Evolutionary conservation across 2,888 invertebrate genomes (phyloP), one percentile per base, ranked within the genome.

Genomic region (Cephus runcator): DNA sequence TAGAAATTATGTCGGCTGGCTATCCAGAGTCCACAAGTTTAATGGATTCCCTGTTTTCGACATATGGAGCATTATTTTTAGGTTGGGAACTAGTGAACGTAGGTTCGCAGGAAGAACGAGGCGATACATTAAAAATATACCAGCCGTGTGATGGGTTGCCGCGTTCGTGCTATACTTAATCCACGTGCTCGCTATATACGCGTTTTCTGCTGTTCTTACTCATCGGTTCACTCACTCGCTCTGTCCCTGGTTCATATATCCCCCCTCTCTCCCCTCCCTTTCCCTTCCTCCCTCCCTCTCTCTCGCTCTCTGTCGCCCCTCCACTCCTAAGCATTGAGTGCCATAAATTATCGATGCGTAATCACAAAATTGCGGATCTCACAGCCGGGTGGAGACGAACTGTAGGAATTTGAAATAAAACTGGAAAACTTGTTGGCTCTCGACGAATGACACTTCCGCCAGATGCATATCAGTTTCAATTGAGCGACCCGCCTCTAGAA

Each of bases 61-160:
- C 71, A 15, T 15, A 11, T n/a, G 34, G 71, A 56, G 23, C 23
- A 56, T 71, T 71, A 71, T 71, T 71, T 71, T 71, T 71, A 71
- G 71, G 71, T 34, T 71, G 6, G 34, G n/a, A 31, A 33, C 6
- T 12, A 71, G 31, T 12, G 34, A 71, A 34, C 71, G 12, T 15
- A 31, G 71, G 1, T 12, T 71, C 31, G 31, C 11, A 31, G 31
- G 71, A 71, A 71, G 71, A 71, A 11, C 34, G 23, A 12, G 36
- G 33, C 75, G 40, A 75, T 75, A 75, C 31, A 69, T 75, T 75
- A 69, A 75, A 75, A 75, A 75, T 75, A 75, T 33, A 75, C 75
- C 75, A 56, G 75, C 12, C 75, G 34, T 34, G 35, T 4, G n/a
- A 36, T 30, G 74, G 74, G 36, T 23, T 3, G 34, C 74, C 74